Percentiles rank a stretch among this genome's conserved stretches.
Evolutionary conservation across 2,113 vertebrate species (phyloP).

Genomic region (Rhynchomys soricoides): DNA sequence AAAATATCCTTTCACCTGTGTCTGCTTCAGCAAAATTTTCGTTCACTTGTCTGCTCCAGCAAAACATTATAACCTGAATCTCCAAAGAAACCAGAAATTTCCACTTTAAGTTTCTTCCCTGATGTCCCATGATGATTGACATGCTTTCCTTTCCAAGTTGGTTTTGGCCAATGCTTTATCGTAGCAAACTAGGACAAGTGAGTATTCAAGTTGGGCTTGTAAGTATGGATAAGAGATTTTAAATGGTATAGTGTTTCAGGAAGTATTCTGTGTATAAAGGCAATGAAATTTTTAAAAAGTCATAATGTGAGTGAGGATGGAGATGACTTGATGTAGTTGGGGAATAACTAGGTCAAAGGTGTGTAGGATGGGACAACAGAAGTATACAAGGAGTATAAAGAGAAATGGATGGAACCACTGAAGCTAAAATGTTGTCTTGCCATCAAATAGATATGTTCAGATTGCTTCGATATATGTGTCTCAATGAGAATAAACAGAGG

Average conservation of each 20-base stretch:
- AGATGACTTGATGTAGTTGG: background rate
- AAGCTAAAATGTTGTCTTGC: background rate
- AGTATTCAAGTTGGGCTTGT: background rate
- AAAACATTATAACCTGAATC: too few species aligned
- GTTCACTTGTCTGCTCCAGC: too few species aligned
- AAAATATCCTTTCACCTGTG: too few species aligned
- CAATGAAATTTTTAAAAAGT: slow-evolving; percentile 8
- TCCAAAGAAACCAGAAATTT: too few species aligned
- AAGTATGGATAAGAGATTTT: background rate
- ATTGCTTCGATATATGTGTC: background rate
- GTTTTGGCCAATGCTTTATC: background rate
- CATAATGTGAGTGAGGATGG: background rate
- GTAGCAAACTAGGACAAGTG: background rate
- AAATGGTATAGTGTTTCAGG: background rate
- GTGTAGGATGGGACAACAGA: background rate
- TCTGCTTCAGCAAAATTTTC: too few species aligned
- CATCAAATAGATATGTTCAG: background rate
- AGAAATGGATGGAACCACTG: background rate
- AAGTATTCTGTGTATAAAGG: background rate
- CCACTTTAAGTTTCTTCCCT: background rate
- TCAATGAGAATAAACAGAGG: background rate
- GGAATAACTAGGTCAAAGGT: background rate
- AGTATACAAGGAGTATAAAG: background rate
- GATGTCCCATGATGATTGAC: background rate
- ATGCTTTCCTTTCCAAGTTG: background rate